Evolutionary conservation across 2,797 vertebrate genomes (phyloP).

Genomic region (Schizothorax lantsangensis): DNA sequence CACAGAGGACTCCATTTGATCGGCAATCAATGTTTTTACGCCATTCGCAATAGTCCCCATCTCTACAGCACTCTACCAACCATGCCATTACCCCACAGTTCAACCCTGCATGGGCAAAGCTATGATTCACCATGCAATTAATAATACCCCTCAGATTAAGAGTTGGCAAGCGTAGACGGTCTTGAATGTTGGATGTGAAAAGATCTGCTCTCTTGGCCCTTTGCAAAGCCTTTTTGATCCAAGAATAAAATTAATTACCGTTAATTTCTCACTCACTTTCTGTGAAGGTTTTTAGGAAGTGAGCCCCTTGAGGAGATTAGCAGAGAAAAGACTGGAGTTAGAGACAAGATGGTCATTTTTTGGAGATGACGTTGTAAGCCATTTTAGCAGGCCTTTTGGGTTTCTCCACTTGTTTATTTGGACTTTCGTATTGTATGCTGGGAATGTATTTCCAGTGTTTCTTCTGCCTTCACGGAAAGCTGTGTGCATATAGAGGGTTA

Average conservation of each 20-base stretch:
- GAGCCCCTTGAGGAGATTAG: constrained; percentile 4
- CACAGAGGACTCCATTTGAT: constrained; percentile 13
- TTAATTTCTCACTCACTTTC: constrained; percentile 43
- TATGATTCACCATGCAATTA: constrained; percentile 49
- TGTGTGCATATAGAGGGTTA: constrained; percentile 29
- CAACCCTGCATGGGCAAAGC: constrained; percentile 24
- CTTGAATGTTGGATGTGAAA: constrained; percentile 27
- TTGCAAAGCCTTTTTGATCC: constrained; percentile 39
- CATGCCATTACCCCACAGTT: constrained; percentile 22
- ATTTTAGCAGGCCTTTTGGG: constrained; percentile 10
- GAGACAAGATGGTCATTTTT: not conserved
- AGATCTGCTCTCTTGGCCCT: constrained; percentile 21
- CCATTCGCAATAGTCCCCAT: constrained; percentile 16
- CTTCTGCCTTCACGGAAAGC: constrained; percentile 27
- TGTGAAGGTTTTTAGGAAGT: constrained; percentile 26
- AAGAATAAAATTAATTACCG: constrained; percentile 46
- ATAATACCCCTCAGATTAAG: constrained; percentile 52
- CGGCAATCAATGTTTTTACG: constrained; percentile 48
- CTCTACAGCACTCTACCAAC: constrained; percentile 10
- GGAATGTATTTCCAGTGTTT: constrained; percentile 42
- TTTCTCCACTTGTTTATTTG: constrained; percentile 39
- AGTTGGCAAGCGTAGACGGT: constrained; percentile 28
- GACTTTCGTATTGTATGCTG: constrained; percentile 14
- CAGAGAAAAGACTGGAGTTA: constrained; percentile 12
- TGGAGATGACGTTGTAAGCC: not conserved